phyloP scores from a whole-genome alignment of 2,797 vertebrate genomes.

The Acipenser transmontanus region DNA sequence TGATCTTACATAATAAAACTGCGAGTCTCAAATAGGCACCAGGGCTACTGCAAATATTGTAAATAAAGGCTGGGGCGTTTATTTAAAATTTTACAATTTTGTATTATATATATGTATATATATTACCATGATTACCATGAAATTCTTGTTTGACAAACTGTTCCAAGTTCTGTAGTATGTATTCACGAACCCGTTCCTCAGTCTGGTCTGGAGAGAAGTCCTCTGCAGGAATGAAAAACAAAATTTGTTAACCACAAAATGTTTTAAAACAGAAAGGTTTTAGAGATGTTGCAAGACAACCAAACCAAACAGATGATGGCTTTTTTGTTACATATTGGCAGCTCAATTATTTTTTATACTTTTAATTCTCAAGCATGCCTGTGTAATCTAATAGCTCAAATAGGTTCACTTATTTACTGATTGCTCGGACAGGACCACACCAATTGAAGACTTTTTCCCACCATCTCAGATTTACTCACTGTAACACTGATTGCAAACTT shows the following conservation, averaged over 20 bases:
- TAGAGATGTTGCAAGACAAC: neutral
- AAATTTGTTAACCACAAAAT: neutral
- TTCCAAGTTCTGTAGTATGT: conserved; percentile 81
- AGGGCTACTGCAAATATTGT: no score
- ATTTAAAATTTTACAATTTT: no score
- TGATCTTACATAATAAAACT: no score
- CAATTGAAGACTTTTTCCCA: conserved; percentile 37
- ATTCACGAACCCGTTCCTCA: conserved; percentile 76
- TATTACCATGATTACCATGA: conserved; percentile 65
- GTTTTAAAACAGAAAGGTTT: conserved; percentile 36
- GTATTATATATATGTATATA: no score
- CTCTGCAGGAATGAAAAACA: conserved; percentile 46
- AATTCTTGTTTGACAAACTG: conserved; percentile 76
- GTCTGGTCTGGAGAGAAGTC: conserved; percentile 77
- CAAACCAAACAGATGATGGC: neutral
- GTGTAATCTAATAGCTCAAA: neutral
- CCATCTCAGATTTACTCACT: conserved; percentile 59
- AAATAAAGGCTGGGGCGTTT: no score
- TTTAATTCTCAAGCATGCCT: no score
- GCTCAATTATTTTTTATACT: no score
- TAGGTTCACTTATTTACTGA: neutral
- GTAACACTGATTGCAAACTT: conserved; percentile 83
- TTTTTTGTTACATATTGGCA: no score
- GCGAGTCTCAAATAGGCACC: no score
- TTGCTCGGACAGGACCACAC: conserved; percentile 26